A percentile compares a stretch with the other conserved stretches of the same genome.
Conservation (phyloP, 1,140 invertebrate species). For the Triops longicaudatus region DNA sequence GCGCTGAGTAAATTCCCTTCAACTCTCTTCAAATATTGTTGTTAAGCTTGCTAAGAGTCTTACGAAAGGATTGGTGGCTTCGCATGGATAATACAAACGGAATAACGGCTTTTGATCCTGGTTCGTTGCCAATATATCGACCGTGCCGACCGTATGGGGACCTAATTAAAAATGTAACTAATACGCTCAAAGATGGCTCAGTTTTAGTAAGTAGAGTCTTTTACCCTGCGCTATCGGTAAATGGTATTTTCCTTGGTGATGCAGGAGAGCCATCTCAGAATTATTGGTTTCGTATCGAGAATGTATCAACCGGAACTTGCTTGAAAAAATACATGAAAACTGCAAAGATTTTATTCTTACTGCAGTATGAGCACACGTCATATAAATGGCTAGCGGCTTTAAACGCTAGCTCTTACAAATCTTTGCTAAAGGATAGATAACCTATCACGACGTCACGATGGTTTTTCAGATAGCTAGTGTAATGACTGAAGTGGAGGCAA, state of each 20-base stretch:
- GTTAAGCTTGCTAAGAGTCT: background rate
- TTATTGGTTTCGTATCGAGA: too few species aligned
- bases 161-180: background rate
- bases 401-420: too few species aligned
- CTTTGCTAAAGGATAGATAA: too few species aligned
- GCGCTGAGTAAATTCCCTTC: background rate
- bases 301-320: too few species aligned
- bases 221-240: background rate
- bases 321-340: too few species aligned
- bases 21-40: background rate
- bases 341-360: too few species aligned
- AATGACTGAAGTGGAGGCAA: too few species aligned
- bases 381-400: too few species aligned
- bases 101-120: background rate
- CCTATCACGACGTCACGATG: too few species aligned
- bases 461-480: too few species aligned
- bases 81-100: background rate
- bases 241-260: slow-evolving; percentile 2
- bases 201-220: background rate
- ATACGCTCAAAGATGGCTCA: background rate
- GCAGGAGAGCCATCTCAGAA: background rate
- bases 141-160: background rate
- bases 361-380: too few species aligned
- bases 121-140: background rate
- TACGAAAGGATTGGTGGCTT: background rate